Percentiles rank a stretch among this genome's conserved stretches.
Evolutionary conservation across 2,113 vertebrate genomes (phyloP).

Genomic region (Crotalus horridus): DNA sequence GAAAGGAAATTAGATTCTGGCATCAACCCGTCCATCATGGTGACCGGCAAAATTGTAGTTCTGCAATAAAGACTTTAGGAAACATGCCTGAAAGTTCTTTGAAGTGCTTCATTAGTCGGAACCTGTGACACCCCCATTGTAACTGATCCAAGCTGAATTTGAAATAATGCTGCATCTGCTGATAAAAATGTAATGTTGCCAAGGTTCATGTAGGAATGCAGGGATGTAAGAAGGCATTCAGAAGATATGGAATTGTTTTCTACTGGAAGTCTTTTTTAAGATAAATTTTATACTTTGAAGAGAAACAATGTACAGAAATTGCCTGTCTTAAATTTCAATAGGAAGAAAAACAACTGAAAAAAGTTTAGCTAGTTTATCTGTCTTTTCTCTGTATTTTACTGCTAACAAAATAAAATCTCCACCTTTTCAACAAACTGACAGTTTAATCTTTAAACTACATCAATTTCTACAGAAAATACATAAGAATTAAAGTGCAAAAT

Average conservation of each 20-base stretch:
- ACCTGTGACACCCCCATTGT: no score
- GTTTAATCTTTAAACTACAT: background rate
- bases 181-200: background rate
- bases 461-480: background rate
- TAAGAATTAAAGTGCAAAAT: background rate
- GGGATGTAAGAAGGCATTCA: background rate
- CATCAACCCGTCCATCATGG: no score
- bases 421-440: background rate
- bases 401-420: constrained; percentile 2
- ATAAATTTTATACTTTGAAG: background rate
- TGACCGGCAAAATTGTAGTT: no score
- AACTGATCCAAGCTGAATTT: background rate
- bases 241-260: background rate
- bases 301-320: background rate
- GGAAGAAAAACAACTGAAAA: background rate
- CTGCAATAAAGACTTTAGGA: no score
- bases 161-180: background rate
- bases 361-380: background rate
- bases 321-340: background rate
- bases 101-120: no score
- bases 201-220: background rate
- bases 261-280: background rate
- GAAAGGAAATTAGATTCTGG: no score
- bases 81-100: no score
- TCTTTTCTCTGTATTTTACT: constrained; percentile 17